These are phyloP conservation scores for Dolichoris vasculosae DNA, from an alignment of 1,140 invertebrate species.

Conservation along the genomic window DNA sequence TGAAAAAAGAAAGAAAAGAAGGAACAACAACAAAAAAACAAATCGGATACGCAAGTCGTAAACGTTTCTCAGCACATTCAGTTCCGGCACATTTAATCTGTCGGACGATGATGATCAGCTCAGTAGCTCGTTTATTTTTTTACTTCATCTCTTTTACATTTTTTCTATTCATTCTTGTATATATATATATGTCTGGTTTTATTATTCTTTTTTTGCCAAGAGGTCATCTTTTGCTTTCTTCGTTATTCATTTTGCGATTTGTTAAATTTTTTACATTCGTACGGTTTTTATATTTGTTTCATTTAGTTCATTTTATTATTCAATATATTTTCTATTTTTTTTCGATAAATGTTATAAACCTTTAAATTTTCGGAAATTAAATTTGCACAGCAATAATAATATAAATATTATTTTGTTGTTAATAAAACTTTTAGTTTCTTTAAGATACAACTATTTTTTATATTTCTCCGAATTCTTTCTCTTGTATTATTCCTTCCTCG, in stretches of 20 bases:
- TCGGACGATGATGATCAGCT: not conserved
- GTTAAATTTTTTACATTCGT: too few relatives aligned
- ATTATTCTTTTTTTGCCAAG: not conserved
- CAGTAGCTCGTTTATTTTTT: constrained; percentile 39
- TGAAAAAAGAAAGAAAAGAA: not conserved
- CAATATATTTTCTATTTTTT: not conserved
- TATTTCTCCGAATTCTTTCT: not conserved
- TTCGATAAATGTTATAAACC: not conserved
- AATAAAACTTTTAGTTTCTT: too few relatives aligned
- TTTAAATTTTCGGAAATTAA: not conserved
- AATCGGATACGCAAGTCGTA: constrained; percentile 37
- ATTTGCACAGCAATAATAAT: too few relatives aligned
- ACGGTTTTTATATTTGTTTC: too few relatives aligned
- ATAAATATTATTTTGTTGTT: too few relatives aligned
- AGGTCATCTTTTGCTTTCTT: too few relatives aligned
- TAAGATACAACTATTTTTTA: too few relatives aligned
- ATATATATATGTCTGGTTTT: not conserved
- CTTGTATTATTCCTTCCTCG: not conserved
- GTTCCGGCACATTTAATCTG: constrained; percentile 37
- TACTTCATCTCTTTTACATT: not conserved
- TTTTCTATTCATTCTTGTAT: not conserved
- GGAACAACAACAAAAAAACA: constrained; percentile 20
- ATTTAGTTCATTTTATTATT: too few relatives aligned
- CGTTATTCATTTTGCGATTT: too few relatives aligned
- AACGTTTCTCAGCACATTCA: constrained; percentile 8